Percentiles rank a stretch among this genome's conserved stretches.
These are phyloP conservation scores for Todiramphus chloris DNA, from an alignment of 2,113 vertebrate species.

Conservation along the genomic window DNA sequence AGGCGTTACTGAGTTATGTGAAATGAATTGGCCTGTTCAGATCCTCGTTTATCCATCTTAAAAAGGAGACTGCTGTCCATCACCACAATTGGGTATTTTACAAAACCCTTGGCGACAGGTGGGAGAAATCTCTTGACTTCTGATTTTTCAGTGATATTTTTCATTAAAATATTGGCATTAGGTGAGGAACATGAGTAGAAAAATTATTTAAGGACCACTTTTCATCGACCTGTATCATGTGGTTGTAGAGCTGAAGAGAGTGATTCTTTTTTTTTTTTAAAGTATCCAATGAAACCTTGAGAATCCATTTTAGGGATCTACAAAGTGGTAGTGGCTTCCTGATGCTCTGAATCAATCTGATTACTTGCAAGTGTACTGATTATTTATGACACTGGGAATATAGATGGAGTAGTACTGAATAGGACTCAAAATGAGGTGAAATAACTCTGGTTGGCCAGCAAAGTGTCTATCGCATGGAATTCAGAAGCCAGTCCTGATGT, in stretches of 20 bases:
- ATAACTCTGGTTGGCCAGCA: neutral
- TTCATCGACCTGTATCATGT: accelerated
- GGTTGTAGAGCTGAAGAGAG: neutral
- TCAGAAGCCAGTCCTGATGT: neutral
- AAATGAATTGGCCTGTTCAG: slow-evolving; percentile 13
- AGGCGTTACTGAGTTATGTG: neutral
- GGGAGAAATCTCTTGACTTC: neutral
- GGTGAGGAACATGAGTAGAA: neutral
- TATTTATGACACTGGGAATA: neutral
- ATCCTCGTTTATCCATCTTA: neutral
- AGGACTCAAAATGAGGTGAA: neutral
- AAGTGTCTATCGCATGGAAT: neutral
- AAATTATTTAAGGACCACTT: neutral
- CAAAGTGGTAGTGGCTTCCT: neutral
- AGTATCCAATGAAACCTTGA: neutral
- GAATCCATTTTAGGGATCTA: neutral
- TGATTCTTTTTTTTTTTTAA: neutral
- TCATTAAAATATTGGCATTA: neutral
- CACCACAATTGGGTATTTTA: neutral
- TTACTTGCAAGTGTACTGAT: neutral
- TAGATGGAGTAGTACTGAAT: neutral
- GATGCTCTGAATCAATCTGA: neutral
- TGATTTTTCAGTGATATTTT: neutral
- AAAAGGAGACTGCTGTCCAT: neutral
- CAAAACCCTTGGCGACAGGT: neutral